These are phyloP conservation scores for Nesometra sesokonis DNA, from an alignment of 35 echinoderm and acorn worm species.

Conservation along the genomic window DNA sequence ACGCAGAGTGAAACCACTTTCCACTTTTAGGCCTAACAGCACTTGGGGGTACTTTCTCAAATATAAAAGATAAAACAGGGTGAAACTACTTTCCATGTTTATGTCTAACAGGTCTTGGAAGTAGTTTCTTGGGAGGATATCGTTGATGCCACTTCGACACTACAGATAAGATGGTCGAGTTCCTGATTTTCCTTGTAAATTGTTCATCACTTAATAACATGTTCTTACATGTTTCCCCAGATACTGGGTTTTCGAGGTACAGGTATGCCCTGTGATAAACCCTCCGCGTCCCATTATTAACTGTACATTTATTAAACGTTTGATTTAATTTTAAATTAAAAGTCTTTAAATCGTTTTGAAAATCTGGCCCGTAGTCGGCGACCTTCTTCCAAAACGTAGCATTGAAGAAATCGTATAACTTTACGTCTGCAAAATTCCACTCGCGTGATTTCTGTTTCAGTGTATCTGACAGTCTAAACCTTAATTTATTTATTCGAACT, in stretches of 20 bases:
- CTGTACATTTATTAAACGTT: background rate
- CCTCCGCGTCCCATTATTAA: background rate
- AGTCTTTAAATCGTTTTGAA: constrained; percentile 6
- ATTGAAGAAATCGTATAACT: constrained; percentile 29
- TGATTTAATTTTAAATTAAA: constrained; percentile 1
- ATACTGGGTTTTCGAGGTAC: background rate
- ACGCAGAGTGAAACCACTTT: too few species aligned
- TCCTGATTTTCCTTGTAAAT: background rate
- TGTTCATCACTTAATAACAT: background rate
- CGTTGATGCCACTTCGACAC: too few species aligned
- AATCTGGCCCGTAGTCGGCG: background rate
- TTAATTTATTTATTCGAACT: background rate
- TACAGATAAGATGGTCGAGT: too few species aligned
- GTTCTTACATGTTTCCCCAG: background rate
- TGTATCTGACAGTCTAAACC: background rate
- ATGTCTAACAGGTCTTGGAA: too few species aligned
- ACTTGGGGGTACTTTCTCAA: too few species aligned
- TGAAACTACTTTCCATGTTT: too few species aligned
- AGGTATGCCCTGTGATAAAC: background rate
- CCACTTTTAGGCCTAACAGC: too few species aligned
- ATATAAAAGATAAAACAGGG: too few species aligned
- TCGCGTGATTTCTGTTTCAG: background rate
- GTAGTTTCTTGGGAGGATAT: too few species aligned
- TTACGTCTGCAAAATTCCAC: constrained; percentile 23
- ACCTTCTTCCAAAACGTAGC: constrained; percentile 18